Evolutionary conservation across 2,113 vertebrate species (phyloP).

Genomic region (Myotis davidii): DNA sequence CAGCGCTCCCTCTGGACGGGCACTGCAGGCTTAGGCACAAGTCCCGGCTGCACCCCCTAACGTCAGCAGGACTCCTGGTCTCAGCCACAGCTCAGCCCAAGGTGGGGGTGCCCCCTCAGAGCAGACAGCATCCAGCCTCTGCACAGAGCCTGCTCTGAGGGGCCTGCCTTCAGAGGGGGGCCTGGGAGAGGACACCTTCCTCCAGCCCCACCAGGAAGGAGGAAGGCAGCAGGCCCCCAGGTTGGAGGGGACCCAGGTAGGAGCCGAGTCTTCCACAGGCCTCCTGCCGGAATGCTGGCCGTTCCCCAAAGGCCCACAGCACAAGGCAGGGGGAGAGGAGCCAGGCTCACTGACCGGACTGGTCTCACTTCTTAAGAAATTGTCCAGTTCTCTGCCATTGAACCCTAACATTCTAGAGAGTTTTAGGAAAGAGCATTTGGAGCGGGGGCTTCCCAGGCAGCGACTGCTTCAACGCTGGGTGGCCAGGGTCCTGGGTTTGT

Average conservation of each 20-base stretch:
- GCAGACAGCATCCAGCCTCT: background rate
- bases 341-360: background rate
- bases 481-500: constrained; percentile 88
- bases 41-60: background rate
- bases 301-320: background rate
- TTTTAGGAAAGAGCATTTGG: background rate
- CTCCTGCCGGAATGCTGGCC: background rate
- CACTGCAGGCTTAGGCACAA: background rate
- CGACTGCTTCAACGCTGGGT: constrained; percentile 86
- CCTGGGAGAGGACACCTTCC: background rate
- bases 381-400: background rate
- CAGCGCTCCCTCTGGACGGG: background rate
- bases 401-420: background rate
- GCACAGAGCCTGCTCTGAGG: background rate
- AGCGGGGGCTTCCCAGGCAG: background rate
- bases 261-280: fast-evolving
- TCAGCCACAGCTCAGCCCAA: background rate
- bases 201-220: background rate
- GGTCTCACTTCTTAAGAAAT: background rate
- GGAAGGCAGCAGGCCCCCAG: background rate
- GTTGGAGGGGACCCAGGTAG: background rate
- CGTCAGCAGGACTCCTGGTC: background rate
- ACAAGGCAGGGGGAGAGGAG: background rate
- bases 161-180: background rate
- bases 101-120: fast-evolving